Evolutionary conservation across 2,113 vertebrate genomes (phyloP), one percentile per base, ranked within the genome.

Genomic region (Datnioides undecimradiatus): DNA sequence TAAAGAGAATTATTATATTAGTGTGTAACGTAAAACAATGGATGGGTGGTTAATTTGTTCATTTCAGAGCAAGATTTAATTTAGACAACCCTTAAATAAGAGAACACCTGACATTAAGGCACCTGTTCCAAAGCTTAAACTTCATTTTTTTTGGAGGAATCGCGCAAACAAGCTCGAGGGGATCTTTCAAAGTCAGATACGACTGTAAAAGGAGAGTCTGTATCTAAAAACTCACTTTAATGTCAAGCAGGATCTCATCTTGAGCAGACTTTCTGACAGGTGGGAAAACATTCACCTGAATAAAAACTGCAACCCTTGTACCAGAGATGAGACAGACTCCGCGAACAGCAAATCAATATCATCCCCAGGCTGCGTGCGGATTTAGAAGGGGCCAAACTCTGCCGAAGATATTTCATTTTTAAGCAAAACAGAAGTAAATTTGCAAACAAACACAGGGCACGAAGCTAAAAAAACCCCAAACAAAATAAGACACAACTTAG

Each of bases 271-370:
- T 84, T 86, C 86, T 92, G 91, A 91, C 88, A 92, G 91, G 84
- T 87, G 76, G 65, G 65, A 83, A 89, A 90, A 89, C 79, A 88
- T 91, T 78, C 79, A 87, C 86, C 86, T 85, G 89, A 78, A 74
- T 73, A 87, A 87, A 87, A 88, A 64, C 55, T 6, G 48, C 82
- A 85, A 73, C 80, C 65, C 69, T 81, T 78, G 79, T 83, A 84
- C 84, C 85, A 87, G 40, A 89, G 88, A 88, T 82, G 88, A 92
- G 90, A 91, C 88, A 80, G 83, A 85, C 82, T 85, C 80, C 67
- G 76, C 58, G n/a, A 90, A 90, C 82, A 88, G 87, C 84, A 90
- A 94, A 95, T 93, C 94, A 92, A 94, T 93, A 94, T 33, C 64
- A 81, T 91, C 83, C 76, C 73, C 74, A 31, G 82, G 78, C 87